phyloP scores from a whole-genome alignment of 2,113 vertebrate genomes.

The Platichthys stellatus region DNA sequence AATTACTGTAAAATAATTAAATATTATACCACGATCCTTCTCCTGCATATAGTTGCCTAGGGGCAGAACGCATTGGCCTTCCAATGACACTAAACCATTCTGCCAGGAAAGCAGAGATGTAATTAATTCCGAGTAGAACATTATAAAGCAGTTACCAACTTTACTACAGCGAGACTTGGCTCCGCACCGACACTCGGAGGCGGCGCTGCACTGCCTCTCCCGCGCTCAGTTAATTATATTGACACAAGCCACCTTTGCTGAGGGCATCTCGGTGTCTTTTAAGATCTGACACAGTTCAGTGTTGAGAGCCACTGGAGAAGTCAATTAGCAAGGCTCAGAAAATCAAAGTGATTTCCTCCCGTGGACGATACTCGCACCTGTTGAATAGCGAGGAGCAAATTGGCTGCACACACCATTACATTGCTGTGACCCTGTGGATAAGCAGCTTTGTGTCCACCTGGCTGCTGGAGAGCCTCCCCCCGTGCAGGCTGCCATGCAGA shows the following conservation, averaged over 20 bases:
- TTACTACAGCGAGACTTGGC: slow-evolving; percentile 32
- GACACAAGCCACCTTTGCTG: slow-evolving; percentile 48
- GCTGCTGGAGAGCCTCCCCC: slow-evolving; percentile 65
- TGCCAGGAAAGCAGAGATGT: slow-evolving; percentile 5
- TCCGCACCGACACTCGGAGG: slow-evolving; percentile 1
- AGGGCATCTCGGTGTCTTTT: slow-evolving; percentile 31
- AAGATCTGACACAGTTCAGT: slow-evolving; percentile 54
- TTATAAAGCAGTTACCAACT: slow-evolving; percentile 11
- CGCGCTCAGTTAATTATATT: slow-evolving; percentile 58
- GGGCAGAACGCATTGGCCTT: not conserved
- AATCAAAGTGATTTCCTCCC: slow-evolving; percentile 71
- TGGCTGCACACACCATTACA: slow-evolving; percentile 67
- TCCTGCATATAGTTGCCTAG: not conserved
- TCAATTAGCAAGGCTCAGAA: slow-evolving; percentile 66
- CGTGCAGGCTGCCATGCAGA: slow-evolving; percentile 64
- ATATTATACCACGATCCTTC: not conserved
- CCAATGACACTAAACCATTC: slow-evolving; percentile 13
- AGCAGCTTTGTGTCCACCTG: slow-evolving; percentile 74
- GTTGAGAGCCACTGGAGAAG: slow-evolving; percentile 50
- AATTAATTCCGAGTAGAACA: slow-evolving; percentile 13
- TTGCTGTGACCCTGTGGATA: slow-evolving; percentile 69
- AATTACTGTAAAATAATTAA: slow-evolving; percentile 1
- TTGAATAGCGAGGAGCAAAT: slow-evolving; percentile 66
- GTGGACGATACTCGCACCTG: slow-evolving; percentile 58
- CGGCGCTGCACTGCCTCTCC: slow-evolving; percentile 24